Conservation (phyloP, 2,113 vertebrate species). For the Uria lomvia region DNA sequence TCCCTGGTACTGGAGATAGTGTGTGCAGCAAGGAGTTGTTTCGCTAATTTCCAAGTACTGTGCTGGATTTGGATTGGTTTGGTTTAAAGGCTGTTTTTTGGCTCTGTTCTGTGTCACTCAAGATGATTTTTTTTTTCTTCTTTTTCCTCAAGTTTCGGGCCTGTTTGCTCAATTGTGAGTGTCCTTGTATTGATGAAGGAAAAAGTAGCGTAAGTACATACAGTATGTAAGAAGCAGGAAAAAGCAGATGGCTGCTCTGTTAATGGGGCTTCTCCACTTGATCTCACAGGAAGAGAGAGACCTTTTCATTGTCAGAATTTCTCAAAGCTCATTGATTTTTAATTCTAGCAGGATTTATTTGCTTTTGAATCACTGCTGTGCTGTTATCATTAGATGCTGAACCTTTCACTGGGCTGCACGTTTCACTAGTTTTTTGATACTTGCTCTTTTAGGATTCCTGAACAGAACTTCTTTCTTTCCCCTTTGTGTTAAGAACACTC, state of each 20-base stretch:
- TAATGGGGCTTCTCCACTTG: conserved; percentile 60
- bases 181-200: background rate
- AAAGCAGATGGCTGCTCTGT: conserved; percentile 62
- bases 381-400: conserved; percentile 34
- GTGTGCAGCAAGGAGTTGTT: background rate
- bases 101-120: background rate
- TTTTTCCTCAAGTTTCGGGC: background rate
- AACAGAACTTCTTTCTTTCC: background rate
- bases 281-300: conserved; percentile 42
- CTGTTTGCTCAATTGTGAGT: background rate
- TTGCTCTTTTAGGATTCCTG: conserved; percentile 31
- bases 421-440: conserved; percentile 42
- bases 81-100: background rate
- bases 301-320: conserved; percentile 46
- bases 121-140: no score
- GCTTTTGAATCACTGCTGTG: conserved; percentile 60
- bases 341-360: conserved; percentile 63
- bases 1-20: background rate
- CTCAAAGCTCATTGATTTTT: conserved; percentile 70
- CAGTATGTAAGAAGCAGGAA: background rate
- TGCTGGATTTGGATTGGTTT: background rate
- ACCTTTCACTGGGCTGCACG: conserved; percentile 56
- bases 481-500: background rate
- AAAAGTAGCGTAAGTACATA: background rate
- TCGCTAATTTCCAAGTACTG: background rate